Evolutionary conservation across 2,888 invertebrate species (phyloP).

Genomic region (Drosophila lutescens): DNA sequence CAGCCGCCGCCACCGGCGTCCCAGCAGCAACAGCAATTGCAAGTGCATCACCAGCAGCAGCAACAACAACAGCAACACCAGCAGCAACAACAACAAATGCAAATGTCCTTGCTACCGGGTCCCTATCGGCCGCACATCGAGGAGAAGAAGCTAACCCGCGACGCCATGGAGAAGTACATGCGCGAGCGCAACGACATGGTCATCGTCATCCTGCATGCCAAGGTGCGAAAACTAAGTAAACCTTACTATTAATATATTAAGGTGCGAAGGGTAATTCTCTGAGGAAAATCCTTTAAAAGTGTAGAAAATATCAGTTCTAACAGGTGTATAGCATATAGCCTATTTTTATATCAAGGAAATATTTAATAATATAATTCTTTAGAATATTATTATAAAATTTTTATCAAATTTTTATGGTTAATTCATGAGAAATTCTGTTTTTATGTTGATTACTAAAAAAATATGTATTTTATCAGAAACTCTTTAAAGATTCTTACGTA

Average conservation of each 20-base stretch:
- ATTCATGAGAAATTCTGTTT: too few relatives aligned
- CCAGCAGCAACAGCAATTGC: slow-evolving; percentile 55
- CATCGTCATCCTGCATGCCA: slow-evolving; percentile 98
- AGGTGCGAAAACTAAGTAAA: slow-evolving; percentile 84
- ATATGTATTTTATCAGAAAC: too few relatives aligned
- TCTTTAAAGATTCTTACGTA: too few relatives aligned
- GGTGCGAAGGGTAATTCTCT: not conserved
- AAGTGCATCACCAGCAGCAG: slow-evolving; percentile 72
- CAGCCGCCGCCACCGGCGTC: slow-evolving; percentile 65
- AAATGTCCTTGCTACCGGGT: slow-evolving; percentile 82
- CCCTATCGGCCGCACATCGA: slow-evolving; percentile 85
- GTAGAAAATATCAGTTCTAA: too few relatives aligned
- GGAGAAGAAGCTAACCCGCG: slow-evolving; percentile 87
- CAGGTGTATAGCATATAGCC: too few relatives aligned
- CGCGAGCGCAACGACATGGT: slow-evolving; percentile 97
- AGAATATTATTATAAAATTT: too few relatives aligned
- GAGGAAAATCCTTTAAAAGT: too few relatives aligned
- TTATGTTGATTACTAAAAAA: too few relatives aligned
- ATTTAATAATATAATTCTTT: too few relatives aligned
- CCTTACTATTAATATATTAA: not conserved
- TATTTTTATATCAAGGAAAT: too few relatives aligned
- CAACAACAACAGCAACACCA: slow-evolving; percentile 74
- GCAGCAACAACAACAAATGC: slow-evolving; percentile 79
- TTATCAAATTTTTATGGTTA: too few relatives aligned
- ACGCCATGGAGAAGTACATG: slow-evolving; percentile 97